Evolutionary conservation across 1,140 invertebrate species (phyloP), one percentile per base, ranked within the genome.

Genomic region (Dinothrombium tinctorium): DNA sequence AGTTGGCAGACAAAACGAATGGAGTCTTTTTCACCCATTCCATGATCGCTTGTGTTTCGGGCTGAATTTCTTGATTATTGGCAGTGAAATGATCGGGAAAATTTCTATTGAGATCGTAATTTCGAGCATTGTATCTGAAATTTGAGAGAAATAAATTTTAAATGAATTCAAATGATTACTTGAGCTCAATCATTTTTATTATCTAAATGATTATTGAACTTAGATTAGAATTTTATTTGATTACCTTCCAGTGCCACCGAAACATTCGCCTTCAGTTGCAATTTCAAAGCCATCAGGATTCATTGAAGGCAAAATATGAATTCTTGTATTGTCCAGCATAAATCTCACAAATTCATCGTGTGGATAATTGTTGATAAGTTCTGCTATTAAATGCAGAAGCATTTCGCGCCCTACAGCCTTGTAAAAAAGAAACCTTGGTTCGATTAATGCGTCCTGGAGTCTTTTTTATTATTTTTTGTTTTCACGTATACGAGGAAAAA

Each of bases 351-450:
- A 52, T 3, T 37, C 17, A 41, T 53, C 50, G n/a, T 37, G 46
- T 8, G 41, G 41, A 36, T 51, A 52, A 8, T 43, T 42, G 9
- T 40, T 45, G 31, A 53, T 20, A 12, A 53, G 38, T 28, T 51
- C 43, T n/a, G 25, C 70, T 50, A 84, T 79, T 38, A 89, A 66
- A 59, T 87, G 80, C 8, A 87, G 62, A 50, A 87, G 68, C 50
- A 89, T 58, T 55, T 87, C 81, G 21, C 79, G 66, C 4, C 82
- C 81, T 7, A 89, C 78, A 2, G 78, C 76, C 59, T 87, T 6
- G 11, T 24, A 1, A 38, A n/a, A n/a, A n/a, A n/a, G n/a, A n/a
- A n/a, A n/a, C n/a, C n/a, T n/a, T n/a, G n/a, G n/a, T n/a, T n/a
- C n/a, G n/a, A n/a, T n/a, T n/a, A n/a, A n/a, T n/a, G n/a, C n/a